phyloP scores from a whole-genome alignment of 2,797 vertebrate species.

The Pangasius mekongensis region DNA sequence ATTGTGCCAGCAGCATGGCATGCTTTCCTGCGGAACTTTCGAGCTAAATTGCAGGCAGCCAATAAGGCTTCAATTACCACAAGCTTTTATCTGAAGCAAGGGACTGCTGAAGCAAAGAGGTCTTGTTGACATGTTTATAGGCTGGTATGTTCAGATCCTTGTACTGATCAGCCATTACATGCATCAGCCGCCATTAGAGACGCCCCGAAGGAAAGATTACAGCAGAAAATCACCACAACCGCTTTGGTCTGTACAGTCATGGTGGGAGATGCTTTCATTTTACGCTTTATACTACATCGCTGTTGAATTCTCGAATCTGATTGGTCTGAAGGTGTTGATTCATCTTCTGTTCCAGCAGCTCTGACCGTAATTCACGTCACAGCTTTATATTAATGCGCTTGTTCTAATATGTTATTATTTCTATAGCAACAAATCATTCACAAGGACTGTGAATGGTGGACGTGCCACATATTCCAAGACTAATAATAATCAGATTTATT shows the following conservation, averaged over 20 bases:
- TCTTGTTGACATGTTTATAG: conserved; percentile 15
- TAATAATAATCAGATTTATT: not conserved
- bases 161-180: conserved; percentile 23
- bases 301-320: not conserved
- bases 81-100: conserved; percentile 44
- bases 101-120: conserved; percentile 8
- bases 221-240: not conserved
- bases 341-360: not conserved
- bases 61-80: conserved; percentile 39
- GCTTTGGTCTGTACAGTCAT: not conserved
- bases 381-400: not conserved
- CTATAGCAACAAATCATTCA: not conserved
- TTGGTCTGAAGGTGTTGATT: not conserved
- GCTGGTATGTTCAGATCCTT: conserved; percentile 11
- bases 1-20: conserved; percentile 13
- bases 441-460: not conserved
- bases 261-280: not conserved
- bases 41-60: conserved; percentile 33
- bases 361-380: not conserved
- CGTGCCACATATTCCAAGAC: not conserved
- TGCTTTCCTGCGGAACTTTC: conserved; percentile 13
- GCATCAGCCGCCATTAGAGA: not conserved
- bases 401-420: not conserved
- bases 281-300: no score
- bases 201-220: not conserved